Conservation (phyloP, 1,140 invertebrate genomes). For the Drosophila tsacasi region DNA sequence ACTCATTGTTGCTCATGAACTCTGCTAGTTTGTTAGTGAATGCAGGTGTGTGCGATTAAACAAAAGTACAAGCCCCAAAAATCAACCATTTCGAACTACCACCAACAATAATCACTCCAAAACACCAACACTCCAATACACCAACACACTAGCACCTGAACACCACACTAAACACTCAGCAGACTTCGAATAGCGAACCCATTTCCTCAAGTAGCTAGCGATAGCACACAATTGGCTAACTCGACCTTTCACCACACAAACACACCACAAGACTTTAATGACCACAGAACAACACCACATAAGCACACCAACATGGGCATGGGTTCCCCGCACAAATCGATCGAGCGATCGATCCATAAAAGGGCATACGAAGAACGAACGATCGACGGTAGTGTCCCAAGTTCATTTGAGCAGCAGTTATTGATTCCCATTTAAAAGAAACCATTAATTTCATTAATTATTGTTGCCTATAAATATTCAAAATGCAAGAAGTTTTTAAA, state of each 20-base stretch:
- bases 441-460: background rate
- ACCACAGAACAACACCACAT: constrained; percentile 6
- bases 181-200: constrained; percentile 30
- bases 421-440: constrained; percentile 7
- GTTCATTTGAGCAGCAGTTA: constrained; percentile 70
- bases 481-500: background rate
- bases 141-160: constrained; percentile 23
- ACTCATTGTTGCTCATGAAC: constrained; percentile 85
- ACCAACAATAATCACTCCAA: constrained; percentile 14
- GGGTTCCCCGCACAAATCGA: constrained; percentile 9
- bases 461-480: background rate
- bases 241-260: constrained; percentile 43
- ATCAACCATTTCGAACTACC: constrained; percentile 44
- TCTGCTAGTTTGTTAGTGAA: constrained; percentile 85
- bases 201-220: constrained; percentile 28
- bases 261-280: constrained; percentile 8
- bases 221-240: constrained; percentile 55
- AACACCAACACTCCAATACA: constrained; percentile 13
- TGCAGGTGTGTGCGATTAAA: constrained; percentile 82
- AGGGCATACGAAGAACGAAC: constrained; percentile 66
- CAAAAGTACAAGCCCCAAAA: constrained; percentile 32
- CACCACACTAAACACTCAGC: constrained; percentile 19
- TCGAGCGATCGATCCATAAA: constrained; percentile 21
- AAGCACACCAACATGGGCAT: constrained; percentile 29
- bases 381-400: constrained; percentile 36